phyloP scores from a whole-genome alignment of 2,888 invertebrate species.

The Sycophila texana region DNA sequence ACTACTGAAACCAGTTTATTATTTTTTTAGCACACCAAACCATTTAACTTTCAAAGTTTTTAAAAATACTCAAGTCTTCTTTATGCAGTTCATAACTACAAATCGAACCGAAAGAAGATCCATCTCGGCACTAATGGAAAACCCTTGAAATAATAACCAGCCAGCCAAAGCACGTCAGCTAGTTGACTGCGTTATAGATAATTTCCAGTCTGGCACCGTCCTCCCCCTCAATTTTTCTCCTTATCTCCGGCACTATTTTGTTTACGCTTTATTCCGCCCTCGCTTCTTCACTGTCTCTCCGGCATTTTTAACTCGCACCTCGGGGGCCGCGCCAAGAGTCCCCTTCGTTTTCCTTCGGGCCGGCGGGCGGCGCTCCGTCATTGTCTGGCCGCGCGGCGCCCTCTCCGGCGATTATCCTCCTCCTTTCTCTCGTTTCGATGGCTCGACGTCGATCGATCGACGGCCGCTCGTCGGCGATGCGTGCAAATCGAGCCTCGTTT shows the following conservation, averaged over 20 bases:
- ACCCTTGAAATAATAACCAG: no score
- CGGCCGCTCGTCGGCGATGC: neutral
- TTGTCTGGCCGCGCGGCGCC: conserved; percentile 23
- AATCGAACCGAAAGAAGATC: no score
- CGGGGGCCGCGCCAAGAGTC: neutral
- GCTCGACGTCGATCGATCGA: conserved; percentile 42
- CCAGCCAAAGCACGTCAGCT: no score
- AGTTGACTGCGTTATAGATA: no score
- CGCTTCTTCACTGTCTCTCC: conserved; percentile 30
- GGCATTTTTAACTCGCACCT: conserved; percentile 45
- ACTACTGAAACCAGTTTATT: no score
- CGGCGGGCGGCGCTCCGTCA: conserved; percentile 24
- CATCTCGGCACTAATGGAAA: no score
- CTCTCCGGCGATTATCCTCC: conserved; percentile 37
- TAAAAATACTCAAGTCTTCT: no score
- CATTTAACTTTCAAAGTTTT: no score
- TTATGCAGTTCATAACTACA: no score
- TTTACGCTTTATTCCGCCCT: conserved; percentile 24
- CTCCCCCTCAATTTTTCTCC: conserved; percentile 40
- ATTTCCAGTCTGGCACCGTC: neutral
- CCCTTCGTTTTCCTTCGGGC: neutral
- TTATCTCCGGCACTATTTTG: conserved; percentile 22
- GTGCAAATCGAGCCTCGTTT: conserved; percentile 52
- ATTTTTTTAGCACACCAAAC: no score
- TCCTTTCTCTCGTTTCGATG: conserved; percentile 1